phyloP scores from a whole-genome alignment of 2,113 vertebrate genomes.

The Erpornis zantholeuca region DNA sequence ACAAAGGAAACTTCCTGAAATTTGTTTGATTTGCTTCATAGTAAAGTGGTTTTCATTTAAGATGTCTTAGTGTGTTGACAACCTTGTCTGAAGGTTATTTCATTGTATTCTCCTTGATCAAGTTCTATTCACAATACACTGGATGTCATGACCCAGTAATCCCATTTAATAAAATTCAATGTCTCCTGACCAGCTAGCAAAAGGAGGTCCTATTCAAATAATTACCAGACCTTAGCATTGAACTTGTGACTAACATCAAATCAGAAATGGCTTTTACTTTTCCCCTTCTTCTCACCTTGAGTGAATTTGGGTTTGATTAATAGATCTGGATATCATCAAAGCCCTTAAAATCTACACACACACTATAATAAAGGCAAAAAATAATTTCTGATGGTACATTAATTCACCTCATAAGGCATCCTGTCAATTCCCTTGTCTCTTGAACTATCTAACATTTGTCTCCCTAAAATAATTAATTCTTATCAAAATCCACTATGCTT shows the following conservation, averaged over 20 bases:
- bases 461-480: background rate
- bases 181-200: background rate
- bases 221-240: constrained; percentile 32
- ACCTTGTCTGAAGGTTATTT: constrained; percentile 44
- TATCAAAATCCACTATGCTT: background rate
- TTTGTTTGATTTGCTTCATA: background rate
- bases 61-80: background rate
- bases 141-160: constrained; percentile 30
- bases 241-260: constrained; percentile 37
- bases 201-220: constrained; percentile 8
- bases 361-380: background rate
- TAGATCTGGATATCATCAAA: constrained; percentile 17
- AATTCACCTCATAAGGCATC: background rate
- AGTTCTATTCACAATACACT: background rate
- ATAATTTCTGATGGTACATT: background rate
- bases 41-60: constrained; percentile 4
- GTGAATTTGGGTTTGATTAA: constrained; percentile 32
- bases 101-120: background rate
- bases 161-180: background rate
- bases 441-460: background rate
- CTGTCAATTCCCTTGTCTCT: background rate
- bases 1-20: background rate
- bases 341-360: background rate
- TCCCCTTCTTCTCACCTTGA: constrained; percentile 26
- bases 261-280: constrained; percentile 5